Conservation (phyloP, 2,797 vertebrate species). For the Malacoctenus gilli region DNA sequence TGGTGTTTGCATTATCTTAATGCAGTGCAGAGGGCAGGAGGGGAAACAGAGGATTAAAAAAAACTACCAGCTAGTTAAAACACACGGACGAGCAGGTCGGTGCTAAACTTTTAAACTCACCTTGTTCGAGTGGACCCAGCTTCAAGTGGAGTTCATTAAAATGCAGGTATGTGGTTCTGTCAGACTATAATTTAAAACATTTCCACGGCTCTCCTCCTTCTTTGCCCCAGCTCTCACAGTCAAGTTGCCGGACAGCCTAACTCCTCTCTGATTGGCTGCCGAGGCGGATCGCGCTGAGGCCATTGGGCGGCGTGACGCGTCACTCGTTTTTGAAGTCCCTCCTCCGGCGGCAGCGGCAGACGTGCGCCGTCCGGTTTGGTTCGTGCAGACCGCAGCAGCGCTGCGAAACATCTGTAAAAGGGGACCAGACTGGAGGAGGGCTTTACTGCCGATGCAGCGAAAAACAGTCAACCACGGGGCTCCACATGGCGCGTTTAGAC, state of each 20-base stretch:
- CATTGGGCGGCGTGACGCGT: conserved; percentile 58
- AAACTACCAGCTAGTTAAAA: too few species aligned
- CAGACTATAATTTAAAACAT: conserved; percentile 4
- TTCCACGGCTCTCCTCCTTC: conserved; percentile 21
- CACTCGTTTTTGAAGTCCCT: conserved; percentile 42
- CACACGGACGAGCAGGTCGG: neutral
- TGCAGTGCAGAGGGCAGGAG: too few species aligned
- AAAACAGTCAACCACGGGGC: neutral
- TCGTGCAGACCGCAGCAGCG: too few species aligned
- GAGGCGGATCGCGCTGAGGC: neutral
- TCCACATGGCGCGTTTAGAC: neutral
- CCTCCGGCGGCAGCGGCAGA: conserved; percentile 24
- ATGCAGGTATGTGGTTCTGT: neutral
- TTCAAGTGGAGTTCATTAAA: neutral
- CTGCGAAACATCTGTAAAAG: too few species aligned
- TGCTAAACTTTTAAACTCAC: conserved; percentile 45
- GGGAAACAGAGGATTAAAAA: too few species aligned
- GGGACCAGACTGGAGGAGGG: too few species aligned
- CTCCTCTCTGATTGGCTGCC: conserved; percentile 52
- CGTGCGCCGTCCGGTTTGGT: neutral
- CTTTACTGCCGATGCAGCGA: neutral
- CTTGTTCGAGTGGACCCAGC: conserved; percentile 9
- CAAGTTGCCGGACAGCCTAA: conserved; percentile 62
- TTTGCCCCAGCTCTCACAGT: conserved; percentile 57
- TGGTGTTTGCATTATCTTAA: too few species aligned